phyloP scores from a whole-genome alignment of 2,113 vertebrate species.

The Penelope pileata region DNA sequence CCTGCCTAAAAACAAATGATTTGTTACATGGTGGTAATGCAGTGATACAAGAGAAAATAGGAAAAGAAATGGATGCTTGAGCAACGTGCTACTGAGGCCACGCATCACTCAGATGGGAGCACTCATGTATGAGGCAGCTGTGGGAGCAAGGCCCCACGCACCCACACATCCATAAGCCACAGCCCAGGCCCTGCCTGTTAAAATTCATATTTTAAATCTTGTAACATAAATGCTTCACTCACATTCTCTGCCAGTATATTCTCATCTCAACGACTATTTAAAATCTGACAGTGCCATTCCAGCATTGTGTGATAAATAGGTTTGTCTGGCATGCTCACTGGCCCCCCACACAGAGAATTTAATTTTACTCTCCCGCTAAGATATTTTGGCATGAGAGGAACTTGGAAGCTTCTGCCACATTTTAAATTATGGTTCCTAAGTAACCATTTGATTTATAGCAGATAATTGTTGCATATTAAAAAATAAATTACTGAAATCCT shows the following conservation, averaged over 20 bases:
- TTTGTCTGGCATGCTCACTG: neutral
- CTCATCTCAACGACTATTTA: neutral
- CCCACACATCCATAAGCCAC: fast-evolving
- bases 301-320: neutral
- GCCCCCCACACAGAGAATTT: neutral
- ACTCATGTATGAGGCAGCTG: fast-evolving
- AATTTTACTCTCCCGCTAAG: neutral
- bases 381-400: conserved; percentile 14
- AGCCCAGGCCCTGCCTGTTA: neutral
- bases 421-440: conserved; percentile 37
- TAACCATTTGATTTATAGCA: conserved; percentile 46
- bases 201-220: neutral
- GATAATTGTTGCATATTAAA: conserved; percentile 61
- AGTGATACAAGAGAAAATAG: neutral
- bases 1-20: neutral
- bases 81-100: neutral
- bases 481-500: conserved; percentile 54
- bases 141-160: fast-evolving
- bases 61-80: neutral
- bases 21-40: neutral
- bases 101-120: neutral
- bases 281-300: neutral
- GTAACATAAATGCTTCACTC: neutral
- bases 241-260: neutral
- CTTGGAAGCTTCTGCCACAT: conserved; percentile 6